Evolutionary conservation across 1,140 invertebrate genomes (phyloP), one percentile per base, ranked within the genome.

Genomic region (Teleopsis dalmanni): DNA sequence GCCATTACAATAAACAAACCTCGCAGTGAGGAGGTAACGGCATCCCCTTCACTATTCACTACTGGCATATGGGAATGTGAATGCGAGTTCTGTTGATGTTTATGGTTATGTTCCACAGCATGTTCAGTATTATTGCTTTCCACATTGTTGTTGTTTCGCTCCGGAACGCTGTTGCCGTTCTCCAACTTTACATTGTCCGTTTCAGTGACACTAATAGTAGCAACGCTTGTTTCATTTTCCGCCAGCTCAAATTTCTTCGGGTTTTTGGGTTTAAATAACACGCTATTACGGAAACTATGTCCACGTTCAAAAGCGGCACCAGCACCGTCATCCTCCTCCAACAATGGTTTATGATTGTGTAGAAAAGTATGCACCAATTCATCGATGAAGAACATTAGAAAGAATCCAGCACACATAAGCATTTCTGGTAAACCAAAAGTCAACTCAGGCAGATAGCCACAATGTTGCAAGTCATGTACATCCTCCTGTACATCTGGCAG

Each of bases 401-500:
- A 91, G 69, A 93, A 92, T 10, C 90, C 84, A 26, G 71, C 59
- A 65, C 83, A 86, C 71, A 82, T 88, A 51, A 83, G 78, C 47
- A 78, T 72, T 50, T 90, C 81, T 0, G 86, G 79, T 7, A 88
- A 60, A 2, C 84, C 79, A 57, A 91, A 80, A 3, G 72, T 71
- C 2, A 81, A 72, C 2, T 74, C 53, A 0, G 72, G 62, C 29
- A 83, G 65, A 10, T 60, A 36, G 0, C 65, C 73, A 9, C 71
- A 61, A 63, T 73, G 70, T 57, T 80, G 73, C 19, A 87, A 62
- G 25, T 73, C 56, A 26, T 79, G 68, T 13, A 86, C 75, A 16
- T 78, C 78, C 60, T 88, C 85, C 47, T 79, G 77, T 0, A 93
- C 85, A 74, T 96, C 93, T 1, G 92, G 92, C 26, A 95, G 71